Evolutionary conservation across 92 coral and sea anemone species (phyloP), one percentile per base, ranked within the genome.

Genomic region (Phenganax subtilis): DNA sequence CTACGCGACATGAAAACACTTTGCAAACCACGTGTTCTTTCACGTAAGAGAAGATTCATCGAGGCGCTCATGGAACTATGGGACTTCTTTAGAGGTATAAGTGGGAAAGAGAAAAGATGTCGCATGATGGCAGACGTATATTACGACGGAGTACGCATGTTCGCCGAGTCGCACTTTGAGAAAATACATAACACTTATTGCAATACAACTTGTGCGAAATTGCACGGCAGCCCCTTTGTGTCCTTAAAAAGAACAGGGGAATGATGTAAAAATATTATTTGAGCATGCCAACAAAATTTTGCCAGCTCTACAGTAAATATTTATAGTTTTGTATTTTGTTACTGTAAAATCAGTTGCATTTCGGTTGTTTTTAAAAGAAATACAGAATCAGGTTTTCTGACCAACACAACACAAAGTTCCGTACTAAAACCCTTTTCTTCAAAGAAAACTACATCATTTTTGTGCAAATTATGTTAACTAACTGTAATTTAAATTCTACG

Each of bases 81-180:
- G 98, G 91, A 94, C 70, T 94, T 94, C 74, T 89, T 94, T 55
- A 97, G 90, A 55, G 97, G 98, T 51, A 72, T 94, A 37, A 92
- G 89, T 81, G 90, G 90, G 68, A 90, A 87, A 51, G 96, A 94
- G 60, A 82, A 97, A 60, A 87, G 98, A 29, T 94, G 98, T 78
- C 87, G 93, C 29, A 80, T 94, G 51, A 87, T 91, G 58, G 98
- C 98, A 7, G 96, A 92, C 27, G 84, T 90, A 90, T 94, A 94
- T 72, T 94, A 88, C 65, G 88, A 88, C 58, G 90, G 88, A 2
- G 98, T 92, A 15, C 71, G 98, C 60, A 54, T 94, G 87, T 94
- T 94, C 75, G 98, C 97, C 3, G 90, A 84, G 57, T 83, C 97
- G 11, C 97, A 94, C 75, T 94, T 94, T 57, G 98, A 94, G 76